These are phyloP conservation scores for Heteronetta atricapilla DNA, from an alignment of 2,113 vertebrate genomes.

Conservation along the genomic window DNA sequence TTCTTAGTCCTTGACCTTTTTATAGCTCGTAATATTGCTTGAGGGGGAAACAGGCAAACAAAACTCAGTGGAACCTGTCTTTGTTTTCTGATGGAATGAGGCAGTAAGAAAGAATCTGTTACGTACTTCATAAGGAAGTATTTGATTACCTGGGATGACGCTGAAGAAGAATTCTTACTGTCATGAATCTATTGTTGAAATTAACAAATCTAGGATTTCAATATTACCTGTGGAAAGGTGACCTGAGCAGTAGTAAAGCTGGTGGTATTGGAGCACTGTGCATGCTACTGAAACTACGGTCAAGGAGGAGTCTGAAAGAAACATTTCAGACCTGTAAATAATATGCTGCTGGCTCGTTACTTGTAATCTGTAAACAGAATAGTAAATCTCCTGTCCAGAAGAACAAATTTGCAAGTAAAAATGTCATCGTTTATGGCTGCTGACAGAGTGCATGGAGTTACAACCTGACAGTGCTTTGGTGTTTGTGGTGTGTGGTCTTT, in stretches of 20 bases:
- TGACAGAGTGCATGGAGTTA: background rate
- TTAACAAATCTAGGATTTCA: background rate
- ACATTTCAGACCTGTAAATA: background rate
- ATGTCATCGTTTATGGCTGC: background rate
- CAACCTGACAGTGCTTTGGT: background rate
- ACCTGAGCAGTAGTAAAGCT: background rate
- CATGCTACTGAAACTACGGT: background rate
- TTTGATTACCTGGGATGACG: background rate
- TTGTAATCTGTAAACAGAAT: background rate
- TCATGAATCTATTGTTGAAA: background rate
- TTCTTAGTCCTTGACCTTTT: background rate
- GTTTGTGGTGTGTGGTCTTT: background rate
- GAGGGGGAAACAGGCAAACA: background rate
- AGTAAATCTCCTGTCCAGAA: background rate
- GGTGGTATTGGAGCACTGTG: background rate
- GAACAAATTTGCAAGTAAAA: background rate
- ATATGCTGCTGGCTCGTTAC: accelerated
- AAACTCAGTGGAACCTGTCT: background rate
- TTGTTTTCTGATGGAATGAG: background rate
- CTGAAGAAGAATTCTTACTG: background rate
- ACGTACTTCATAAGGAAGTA: background rate
- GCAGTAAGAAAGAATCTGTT: background rate
- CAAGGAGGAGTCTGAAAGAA: background rate
- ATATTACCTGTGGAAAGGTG: background rate
- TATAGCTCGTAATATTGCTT: background rate